phyloP scores from a whole-genome alignment of 2,888 invertebrate species.

The Cheilosia grossa region DNA sequence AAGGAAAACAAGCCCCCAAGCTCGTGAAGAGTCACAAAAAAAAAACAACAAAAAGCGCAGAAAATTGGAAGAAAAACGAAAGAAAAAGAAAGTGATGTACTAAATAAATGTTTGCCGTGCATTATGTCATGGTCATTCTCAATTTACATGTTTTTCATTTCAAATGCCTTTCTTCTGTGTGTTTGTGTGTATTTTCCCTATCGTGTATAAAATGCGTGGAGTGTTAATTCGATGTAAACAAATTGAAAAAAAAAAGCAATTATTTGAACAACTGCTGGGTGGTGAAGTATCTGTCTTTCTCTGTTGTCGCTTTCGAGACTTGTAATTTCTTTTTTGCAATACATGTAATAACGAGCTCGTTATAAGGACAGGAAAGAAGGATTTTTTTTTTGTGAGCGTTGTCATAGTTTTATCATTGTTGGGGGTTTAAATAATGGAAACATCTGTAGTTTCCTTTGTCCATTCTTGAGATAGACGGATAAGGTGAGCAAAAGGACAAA shows the following conservation, averaged over 20 bases:
- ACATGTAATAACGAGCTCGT: background rate
- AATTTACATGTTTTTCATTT: slow-evolving; percentile 20
- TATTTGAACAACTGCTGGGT: slow-evolving; percentile 30
- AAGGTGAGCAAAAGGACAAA: too few relatives aligned
- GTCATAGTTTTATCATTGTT: too few relatives aligned
- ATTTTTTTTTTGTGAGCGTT: background rate
- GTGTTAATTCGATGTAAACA: slow-evolving; percentile 9
- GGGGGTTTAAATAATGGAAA: too few relatives aligned
- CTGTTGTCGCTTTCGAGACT: slow-evolving; percentile 6
- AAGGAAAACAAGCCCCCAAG: background rate
- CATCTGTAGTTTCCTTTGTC: too few relatives aligned
- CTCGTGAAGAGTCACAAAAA: background rate
- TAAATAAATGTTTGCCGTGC: slow-evolving; percentile 29
- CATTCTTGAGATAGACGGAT: too few relatives aligned
- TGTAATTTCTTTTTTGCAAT: background rate
- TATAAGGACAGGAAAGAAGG: background rate
- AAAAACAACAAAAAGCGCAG: background rate
- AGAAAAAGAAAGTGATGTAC: slow-evolving; percentile 29
- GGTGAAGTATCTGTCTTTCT: slow-evolving; percentile 6
- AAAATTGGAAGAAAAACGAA: background rate
- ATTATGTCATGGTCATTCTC: slow-evolving; percentile 35
- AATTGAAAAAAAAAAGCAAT: slow-evolving; percentile 7
- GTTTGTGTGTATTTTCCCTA: background rate
- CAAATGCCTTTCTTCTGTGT: background rate
- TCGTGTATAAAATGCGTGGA: background rate